These are phyloP conservation scores for Drosophila bocki DNA, from an alignment of 1,140 invertebrate species.

Conservation along the genomic window DNA sequence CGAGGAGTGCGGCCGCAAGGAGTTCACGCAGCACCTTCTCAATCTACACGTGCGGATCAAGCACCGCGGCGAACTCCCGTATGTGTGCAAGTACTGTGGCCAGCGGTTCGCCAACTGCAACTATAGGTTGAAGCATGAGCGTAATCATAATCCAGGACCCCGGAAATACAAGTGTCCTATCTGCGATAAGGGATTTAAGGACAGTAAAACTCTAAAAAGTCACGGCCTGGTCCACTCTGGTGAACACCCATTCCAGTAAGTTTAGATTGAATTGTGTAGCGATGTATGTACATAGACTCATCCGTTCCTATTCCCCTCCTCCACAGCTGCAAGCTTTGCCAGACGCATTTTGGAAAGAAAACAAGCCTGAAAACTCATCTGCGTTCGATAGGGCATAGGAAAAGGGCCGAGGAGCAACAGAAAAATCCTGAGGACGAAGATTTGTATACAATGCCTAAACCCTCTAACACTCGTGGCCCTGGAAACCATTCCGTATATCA, in stretches of 20 bases:
- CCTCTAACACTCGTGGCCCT: neutral
- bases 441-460: neutral
- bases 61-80: conserved; percentile 53
- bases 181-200: conserved; percentile 46
- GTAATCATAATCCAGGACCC: conserved; percentile 13
- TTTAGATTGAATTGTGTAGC: neutral
- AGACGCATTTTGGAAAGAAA: conserved; percentile 37
- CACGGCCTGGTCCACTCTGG: conserved; percentile 52
- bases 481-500: neutral
- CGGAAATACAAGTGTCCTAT: conserved; percentile 16
- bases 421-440: neutral
- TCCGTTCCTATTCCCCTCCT: neutral
- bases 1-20: conserved; percentile 47
- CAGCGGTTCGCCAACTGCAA: conserved; percentile 47
- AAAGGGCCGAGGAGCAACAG: conserved; percentile 8
- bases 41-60: conserved; percentile 48
- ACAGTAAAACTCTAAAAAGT: conserved; percentile 13
- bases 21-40: conserved; percentile 47
- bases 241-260: conserved; percentile 54
- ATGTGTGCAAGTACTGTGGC: conserved; percentile 55
- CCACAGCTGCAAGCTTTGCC: conserved; percentile 47
- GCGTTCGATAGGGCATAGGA: conserved; percentile 38
- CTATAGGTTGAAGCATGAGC: conserved; percentile 39
- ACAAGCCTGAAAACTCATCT: conserved; percentile 43
- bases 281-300: neutral